These are phyloP conservation scores for Urophycis tenuis DNA, from an alignment of 2,797 vertebrate genomes.

Conservation along the genomic window DNA sequence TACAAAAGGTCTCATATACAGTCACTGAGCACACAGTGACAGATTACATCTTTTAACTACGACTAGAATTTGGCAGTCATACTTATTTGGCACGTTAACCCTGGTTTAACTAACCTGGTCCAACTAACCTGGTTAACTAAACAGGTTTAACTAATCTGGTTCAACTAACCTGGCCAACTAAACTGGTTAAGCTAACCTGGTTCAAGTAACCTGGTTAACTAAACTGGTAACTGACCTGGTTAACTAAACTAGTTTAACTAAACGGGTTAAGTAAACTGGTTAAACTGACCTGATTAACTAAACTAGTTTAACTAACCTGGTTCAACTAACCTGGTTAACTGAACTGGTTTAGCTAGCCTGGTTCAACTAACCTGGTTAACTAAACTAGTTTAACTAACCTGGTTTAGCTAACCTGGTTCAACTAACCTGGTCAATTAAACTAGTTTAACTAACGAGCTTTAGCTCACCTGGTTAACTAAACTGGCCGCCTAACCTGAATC, in stretches of 20 bases:
- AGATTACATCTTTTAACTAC: conserved; percentile 68
- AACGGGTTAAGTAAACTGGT: conserved; percentile 8
- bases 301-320: conserved; percentile 8
- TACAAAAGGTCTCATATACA: conserved; percentile 75
- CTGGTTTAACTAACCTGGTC: conserved; percentile 7
- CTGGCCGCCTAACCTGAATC: not conserved
- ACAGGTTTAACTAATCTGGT: too few relatives aligned
- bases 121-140: not conserved
- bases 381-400: not conserved
- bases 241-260: too few relatives aligned
- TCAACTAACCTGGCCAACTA: not conserved
- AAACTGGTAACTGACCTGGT: not conserved
- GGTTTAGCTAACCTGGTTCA: not conserved
- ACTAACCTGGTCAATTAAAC: not conserved
- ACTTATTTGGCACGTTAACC: conserved; percentile 71
- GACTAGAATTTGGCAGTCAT: conserved; percentile 72
- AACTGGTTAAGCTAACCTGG: conserved; percentile 7
- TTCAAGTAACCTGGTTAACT: not conserved
- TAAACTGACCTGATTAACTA: not conserved
- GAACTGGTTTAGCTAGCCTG: too few relatives aligned
- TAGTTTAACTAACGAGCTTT: too few relatives aligned
- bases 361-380: conserved; percentile 6
- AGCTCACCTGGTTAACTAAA: not conserved
- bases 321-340: not conserved
- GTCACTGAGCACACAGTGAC: conserved; percentile 75